Percentiles rank a stretch among this genome's conserved stretches.
Evolutionary conservation across 2,113 vertebrate species (phyloP).

Genomic region (Colaptes auratus): DNA sequence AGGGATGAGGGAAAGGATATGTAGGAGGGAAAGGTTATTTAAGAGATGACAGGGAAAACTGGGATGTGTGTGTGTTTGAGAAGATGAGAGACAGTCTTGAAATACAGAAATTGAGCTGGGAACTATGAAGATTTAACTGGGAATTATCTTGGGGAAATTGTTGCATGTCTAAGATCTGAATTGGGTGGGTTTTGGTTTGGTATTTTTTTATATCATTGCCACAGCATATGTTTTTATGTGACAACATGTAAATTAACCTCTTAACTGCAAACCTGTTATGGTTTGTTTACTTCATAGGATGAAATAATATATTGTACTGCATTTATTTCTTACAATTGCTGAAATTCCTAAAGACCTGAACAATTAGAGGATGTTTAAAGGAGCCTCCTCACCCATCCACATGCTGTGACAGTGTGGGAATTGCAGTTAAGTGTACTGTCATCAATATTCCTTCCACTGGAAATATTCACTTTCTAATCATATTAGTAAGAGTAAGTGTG

Average conservation of each 20-base stretch:
- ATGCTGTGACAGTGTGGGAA: neutral
- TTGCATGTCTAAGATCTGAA: neutral
- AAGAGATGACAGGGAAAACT: conserved; percentile 21
- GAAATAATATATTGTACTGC: neutral
- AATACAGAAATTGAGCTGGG: neutral
- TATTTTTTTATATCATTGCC: neutral
- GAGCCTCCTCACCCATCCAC: neutral
- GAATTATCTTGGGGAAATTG: neutral
- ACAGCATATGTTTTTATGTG: neutral
- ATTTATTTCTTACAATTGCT: neutral
- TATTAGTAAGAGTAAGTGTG: neutral
- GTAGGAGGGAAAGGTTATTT: neutral
- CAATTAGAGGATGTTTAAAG: neutral
- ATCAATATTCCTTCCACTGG: neutral
- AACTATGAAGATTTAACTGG: neutral
- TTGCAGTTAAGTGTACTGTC: neutral
- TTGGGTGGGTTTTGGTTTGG: accelerated
- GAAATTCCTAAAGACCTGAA: neutral
- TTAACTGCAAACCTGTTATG: neutral
- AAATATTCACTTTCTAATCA: neutral
- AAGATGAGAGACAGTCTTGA: neutral
- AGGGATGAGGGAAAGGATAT: neutral
- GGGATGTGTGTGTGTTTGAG: neutral
- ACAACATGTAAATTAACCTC: neutral
- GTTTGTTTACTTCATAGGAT: neutral